Conservation (phyloP, 2,888 invertebrate species). For the Leptogaster cylindrica region DNA sequence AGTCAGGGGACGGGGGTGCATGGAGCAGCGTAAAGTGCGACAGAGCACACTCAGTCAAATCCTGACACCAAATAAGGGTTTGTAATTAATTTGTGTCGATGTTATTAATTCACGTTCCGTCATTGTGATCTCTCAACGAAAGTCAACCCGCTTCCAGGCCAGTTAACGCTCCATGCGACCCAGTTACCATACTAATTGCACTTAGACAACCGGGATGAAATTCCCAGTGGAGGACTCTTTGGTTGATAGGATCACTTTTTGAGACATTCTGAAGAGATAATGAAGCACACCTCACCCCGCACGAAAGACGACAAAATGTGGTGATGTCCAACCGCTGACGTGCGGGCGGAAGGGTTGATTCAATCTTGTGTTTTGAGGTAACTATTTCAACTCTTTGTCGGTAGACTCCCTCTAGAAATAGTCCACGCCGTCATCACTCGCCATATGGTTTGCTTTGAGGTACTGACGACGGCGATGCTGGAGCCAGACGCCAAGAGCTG, state of each 20-base stretch:
- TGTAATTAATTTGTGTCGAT: constrained; percentile 24
- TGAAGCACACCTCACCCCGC: not conserved
- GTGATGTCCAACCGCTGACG: not conserved
- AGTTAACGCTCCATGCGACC: not conserved
- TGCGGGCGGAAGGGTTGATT: constrained; percentile 10
- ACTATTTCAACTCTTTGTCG: constrained; percentile 11
- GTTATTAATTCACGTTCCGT: constrained; percentile 14
- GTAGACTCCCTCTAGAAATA: not conserved
- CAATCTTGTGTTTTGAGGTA: constrained; percentile 3
- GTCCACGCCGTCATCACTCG: not conserved
- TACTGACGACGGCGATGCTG: constrained; percentile 5
- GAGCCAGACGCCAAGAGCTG: constrained; percentile 4
- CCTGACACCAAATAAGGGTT: constrained; percentile 8
- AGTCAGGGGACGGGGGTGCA: not conserved
- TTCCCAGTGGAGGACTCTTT: not conserved
- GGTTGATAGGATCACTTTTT: not conserved
- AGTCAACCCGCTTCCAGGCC: not conserved
- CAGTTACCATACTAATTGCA: constrained; percentile 28
- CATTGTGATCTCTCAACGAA: not conserved
- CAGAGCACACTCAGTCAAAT: constrained; percentile 2
- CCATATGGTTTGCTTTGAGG: constrained; percentile 3
- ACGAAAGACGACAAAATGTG: not conserved
- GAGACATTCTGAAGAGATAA: constrained; percentile 1
- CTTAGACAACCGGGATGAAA: not conserved
- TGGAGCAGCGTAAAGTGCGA: not conserved